Percentiles rank a stretch among this genome's conserved stretches.
phyloP scores from a whole-genome alignment of 2,113 vertebrate species.

The Nansenia antarctica region DNA sequence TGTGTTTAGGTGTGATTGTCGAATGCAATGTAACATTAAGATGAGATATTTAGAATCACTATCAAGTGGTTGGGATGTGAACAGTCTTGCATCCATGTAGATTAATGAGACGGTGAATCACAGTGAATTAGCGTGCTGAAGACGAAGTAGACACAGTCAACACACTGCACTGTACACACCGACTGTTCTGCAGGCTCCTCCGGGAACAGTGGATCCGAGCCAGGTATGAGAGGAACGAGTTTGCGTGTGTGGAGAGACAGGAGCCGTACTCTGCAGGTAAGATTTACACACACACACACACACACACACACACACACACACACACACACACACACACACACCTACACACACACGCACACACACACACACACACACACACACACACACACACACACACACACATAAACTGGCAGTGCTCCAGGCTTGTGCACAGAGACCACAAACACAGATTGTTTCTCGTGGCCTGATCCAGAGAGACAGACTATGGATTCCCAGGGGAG shows the following conservation, averaged over 20 bases:
- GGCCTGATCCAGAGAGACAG: background rate
- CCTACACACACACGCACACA: slow-evolving; percentile 3
- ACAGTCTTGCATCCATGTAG: background rate
- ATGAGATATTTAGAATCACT: background rate
- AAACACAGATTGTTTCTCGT: background rate
- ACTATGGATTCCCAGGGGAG: background rate
- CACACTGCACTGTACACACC: background rate
- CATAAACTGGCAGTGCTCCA: slow-evolving; percentile 7
- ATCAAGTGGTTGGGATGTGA: background rate
- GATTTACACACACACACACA: background rate
- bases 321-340: background rate
- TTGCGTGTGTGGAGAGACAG: slow-evolving; percentile 83
- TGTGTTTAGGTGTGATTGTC: background rate
- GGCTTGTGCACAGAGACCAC: slow-evolving; percentile 3
- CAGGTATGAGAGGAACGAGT: slow-evolving; percentile 91
- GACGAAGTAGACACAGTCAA: slow-evolving; percentile 12
- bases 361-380: slow-evolving; percentile 6
- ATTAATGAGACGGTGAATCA: slow-evolving; percentile 24
- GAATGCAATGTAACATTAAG: background rate
- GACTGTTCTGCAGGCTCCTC: slow-evolving; percentile 77
- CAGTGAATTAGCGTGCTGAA: slow-evolving; percentile 21
- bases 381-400: background rate
- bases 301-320: background rate
- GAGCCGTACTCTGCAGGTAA: slow-evolving; percentile 93
- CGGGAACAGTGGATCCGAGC: slow-evolving; percentile 93